A percentile compares a stretch with the other conserved stretches of the same genome.
Conservation (phyloP, 2,888 invertebrate species). For the Druceiella hillmani region DNA sequence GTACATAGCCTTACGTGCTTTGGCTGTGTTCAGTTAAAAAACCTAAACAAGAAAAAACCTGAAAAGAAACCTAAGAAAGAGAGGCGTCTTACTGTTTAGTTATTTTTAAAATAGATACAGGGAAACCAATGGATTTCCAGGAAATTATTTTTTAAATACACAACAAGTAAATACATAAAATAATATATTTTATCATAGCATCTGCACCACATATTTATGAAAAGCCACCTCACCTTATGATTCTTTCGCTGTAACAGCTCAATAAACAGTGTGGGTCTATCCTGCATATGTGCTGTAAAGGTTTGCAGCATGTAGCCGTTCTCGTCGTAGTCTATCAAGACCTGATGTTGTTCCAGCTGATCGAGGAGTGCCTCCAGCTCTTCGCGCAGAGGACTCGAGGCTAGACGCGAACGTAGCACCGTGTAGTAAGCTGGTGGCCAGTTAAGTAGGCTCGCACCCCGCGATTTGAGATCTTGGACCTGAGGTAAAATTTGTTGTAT, state of each 20-base stretch:
- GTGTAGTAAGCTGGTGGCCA: conserved; percentile 89
- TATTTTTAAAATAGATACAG: too few species aligned
- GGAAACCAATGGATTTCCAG: too few species aligned
- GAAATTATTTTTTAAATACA: too few species aligned
- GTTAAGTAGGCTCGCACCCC: conserved; percentile 84
- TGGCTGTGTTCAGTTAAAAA: too few species aligned
- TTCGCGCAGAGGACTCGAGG: conserved; percentile 64
- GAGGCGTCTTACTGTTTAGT: too few species aligned
- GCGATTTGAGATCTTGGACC: conserved; percentile 65
- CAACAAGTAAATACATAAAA: too few species aligned
- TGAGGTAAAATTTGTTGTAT: too few species aligned
- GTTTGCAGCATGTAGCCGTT: conserved; percentile 95
- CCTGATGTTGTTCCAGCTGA: conserved; percentile 74
- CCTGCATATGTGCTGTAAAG: conserved; percentile 92
- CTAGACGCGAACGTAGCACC: conserved; percentile 69
- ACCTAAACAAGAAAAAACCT: too few species aligned
- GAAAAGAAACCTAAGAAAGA: too few species aligned
- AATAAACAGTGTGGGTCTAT: conserved; percentile 90
- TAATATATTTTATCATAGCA: not conserved
- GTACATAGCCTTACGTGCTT: too few species aligned
- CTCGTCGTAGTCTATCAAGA: conserved; percentile 95
- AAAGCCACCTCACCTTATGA: conserved; percentile 81
- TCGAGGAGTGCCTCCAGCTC: conserved; percentile 88
- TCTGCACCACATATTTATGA: conserved; percentile 17
- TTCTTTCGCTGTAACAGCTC: conserved; percentile 93